Conservation (phyloP, 1,140 invertebrate species). For the Trichogramma pretiosum region DNA sequence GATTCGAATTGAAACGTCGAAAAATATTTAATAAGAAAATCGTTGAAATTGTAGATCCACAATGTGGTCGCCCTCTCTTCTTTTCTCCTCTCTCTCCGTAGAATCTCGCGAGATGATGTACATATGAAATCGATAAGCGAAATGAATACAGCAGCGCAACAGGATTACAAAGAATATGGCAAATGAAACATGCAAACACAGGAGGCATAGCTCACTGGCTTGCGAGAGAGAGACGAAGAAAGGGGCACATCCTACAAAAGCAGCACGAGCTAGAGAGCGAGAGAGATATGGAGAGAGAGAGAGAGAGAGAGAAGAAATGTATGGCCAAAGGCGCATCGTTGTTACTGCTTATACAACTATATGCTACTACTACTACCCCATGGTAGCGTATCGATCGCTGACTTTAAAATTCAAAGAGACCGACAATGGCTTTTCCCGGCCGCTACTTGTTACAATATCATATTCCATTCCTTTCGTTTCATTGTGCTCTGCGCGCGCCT, state of each 20-base stretch:
- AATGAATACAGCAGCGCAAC: too few relatives aligned
- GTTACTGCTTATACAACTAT: constrained; percentile 17
- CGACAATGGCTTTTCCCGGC: constrained; percentile 44
- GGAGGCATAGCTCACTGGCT: too few relatives aligned
- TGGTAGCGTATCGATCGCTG: constrained; percentile 25
- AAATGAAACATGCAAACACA: too few relatives aligned
- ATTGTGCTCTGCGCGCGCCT: constrained; percentile 37
- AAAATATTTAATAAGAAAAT: too few relatives aligned
- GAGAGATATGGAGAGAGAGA: constrained; percentile 13
- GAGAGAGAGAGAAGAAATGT: constrained; percentile 22
- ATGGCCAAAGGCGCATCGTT: constrained; percentile 43
- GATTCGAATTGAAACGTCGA: too few relatives aligned
- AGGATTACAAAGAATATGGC: too few relatives aligned
- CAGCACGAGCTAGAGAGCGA: neutral
- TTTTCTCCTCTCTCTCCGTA: too few relatives aligned
- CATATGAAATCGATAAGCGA: too few relatives aligned
- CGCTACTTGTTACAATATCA: constrained; percentile 40
- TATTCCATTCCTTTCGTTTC: constrained; percentile 48
- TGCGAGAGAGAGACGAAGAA: neutral
- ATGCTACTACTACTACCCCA: constrained; percentile 20
- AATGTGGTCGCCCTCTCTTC: too few relatives aligned
- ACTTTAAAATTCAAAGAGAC: constrained; percentile 50
- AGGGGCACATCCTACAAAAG: neutral
- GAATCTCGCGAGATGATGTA: too few relatives aligned
- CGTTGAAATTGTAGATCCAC: too few relatives aligned